Conservation (phyloP, 1,140 invertebrate genomes). For the Agrypnia vestita region DNA sequence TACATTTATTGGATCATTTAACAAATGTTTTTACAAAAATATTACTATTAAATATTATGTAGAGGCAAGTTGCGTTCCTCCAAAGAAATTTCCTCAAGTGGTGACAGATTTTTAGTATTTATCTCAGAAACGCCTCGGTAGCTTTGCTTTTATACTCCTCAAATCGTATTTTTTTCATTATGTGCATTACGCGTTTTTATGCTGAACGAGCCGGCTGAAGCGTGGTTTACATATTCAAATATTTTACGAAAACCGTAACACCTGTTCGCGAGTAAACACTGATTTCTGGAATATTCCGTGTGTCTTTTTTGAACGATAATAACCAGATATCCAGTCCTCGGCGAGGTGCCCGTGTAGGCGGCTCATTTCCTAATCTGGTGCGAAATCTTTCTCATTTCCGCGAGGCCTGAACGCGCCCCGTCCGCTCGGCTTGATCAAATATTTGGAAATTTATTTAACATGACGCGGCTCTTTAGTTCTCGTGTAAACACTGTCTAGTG, state of each 20-base stretch:
- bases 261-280: constrained; percentile 5
- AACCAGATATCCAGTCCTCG: background rate
- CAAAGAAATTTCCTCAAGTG: too few relatives aligned
- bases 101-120: too few relatives aligned
- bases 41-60: too few relatives aligned
- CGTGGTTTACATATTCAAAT: too few relatives aligned
- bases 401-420: background rate
- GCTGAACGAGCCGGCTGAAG: too few relatives aligned
- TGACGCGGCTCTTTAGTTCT: constrained; percentile 6
- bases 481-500: constrained; percentile 4
- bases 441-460: constrained; percentile 22
- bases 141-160: too few relatives aligned
- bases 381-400: constrained; percentile 35
- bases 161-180: too few relatives aligned
- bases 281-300: background rate
- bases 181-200: too few relatives aligned
- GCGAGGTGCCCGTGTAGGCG: background rate
- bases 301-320: background rate
- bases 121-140: too few relatives aligned
- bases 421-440: constrained; percentile 34
- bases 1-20: too few relatives aligned
- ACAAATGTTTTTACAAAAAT: too few relatives aligned
- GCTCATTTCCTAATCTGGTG: constrained; percentile 15
- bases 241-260: constrained; percentile 6
- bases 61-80: too few relatives aligned